phyloP scores from a whole-genome alignment of 2,797 vertebrate genomes.

The Decapterus maruadsi region DNA sequence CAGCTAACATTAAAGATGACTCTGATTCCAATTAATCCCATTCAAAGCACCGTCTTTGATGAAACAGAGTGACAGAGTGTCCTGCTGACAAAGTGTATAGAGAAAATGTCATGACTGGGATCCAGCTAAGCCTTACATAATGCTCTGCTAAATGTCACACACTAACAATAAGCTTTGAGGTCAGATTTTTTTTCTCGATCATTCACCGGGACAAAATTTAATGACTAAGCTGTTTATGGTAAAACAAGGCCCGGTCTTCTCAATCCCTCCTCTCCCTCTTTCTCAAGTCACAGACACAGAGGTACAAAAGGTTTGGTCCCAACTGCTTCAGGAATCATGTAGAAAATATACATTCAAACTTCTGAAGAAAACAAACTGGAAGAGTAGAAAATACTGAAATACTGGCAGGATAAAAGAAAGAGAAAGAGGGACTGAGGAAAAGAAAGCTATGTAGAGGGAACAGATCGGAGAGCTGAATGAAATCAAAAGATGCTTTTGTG shows the following conservation, averaged over 20 bases:
- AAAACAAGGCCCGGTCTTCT: constrained; percentile 53
- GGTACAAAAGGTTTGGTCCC: constrained; percentile 90
- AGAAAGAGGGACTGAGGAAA: constrained; percentile 41
- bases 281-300: constrained; percentile 63
- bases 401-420: constrained; percentile 32
- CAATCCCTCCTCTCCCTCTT: constrained; percentile 44
- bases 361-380: constrained; percentile 86
- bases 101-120: constrained; percentile 52
- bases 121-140: constrained; percentile 53
- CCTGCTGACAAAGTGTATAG: constrained; percentile 36
- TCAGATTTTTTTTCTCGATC: constrained; percentile 28
- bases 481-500: constrained; percentile 48
- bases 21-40: constrained; percentile 49
- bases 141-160: constrained; percentile 49
- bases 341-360: constrained; percentile 94
- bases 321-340: constrained; percentile 87
- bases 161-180: constrained; percentile 35
- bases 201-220: constrained; percentile 42
- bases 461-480: constrained; percentile 15
- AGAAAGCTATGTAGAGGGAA: constrained; percentile 25
- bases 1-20: constrained; percentile 4
- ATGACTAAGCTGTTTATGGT: constrained; percentile 50
- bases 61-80: constrained; percentile 21
- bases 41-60: constrained; percentile 39
- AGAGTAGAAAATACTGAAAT: constrained; percentile 73